Conservation (phyloP, 2,888 invertebrate genomes). For the Heliothis peltigera region DNA sequence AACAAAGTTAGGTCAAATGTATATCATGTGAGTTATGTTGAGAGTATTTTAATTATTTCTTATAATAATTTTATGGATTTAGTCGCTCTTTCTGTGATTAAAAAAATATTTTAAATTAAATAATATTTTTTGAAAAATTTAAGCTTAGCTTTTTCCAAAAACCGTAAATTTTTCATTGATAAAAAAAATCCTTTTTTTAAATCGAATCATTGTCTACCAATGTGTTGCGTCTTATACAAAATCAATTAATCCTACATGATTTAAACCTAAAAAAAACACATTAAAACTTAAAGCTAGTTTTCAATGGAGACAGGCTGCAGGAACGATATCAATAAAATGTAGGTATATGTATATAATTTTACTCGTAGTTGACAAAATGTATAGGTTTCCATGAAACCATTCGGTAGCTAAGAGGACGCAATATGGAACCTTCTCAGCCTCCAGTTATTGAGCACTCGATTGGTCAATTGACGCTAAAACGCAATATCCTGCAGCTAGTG, state of each 20-base stretch:
- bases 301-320: too few species aligned
- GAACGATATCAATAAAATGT: not conserved
- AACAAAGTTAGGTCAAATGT: not conserved
- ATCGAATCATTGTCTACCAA: too few species aligned
- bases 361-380: slow-evolving; percentile 10
- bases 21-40: not conserved
- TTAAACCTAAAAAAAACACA: too few species aligned
- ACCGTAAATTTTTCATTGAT: too few species aligned
- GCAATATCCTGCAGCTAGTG: slow-evolving; percentile 80
- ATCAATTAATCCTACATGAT: too few species aligned
- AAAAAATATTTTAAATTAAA: too few species aligned
- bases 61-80: not conserved
- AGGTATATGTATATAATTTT: not conserved
- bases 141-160: too few species aligned
- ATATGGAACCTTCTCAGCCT: slow-evolving; percentile 74
- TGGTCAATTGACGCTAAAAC: slow-evolving; percentile 78
- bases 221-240: too few species aligned
- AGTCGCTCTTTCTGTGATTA: not conserved
- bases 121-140: too few species aligned
- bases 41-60: not conserved
- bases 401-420: slow-evolving; percentile 51
- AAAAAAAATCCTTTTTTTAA: too few species aligned
- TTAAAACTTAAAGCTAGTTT: too few species aligned
- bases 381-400: slow-evolving; percentile 33
- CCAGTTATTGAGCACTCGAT: slow-evolving; percentile 84